A percentile compares a stretch with the other conserved stretches of the same genome.
Conservation (phyloP, 2,888 invertebrate genomes). For the Lysandra bellargus region DNA sequence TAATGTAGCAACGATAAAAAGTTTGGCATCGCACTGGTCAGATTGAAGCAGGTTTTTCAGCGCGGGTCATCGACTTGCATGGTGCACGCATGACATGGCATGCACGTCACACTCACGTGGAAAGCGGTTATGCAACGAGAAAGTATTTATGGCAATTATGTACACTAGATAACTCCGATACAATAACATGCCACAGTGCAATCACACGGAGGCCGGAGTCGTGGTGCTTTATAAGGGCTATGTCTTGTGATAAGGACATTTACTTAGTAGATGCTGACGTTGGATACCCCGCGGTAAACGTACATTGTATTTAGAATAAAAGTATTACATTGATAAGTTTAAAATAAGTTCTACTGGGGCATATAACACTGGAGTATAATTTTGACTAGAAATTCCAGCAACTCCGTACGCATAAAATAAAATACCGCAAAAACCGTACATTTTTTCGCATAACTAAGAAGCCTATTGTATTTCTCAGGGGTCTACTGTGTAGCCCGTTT, state of each 20-base stretch:
- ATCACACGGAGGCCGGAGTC: conserved; percentile 4
- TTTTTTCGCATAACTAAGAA: too few species aligned
- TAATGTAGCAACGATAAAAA: not conserved
- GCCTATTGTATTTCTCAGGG: too few species aligned
- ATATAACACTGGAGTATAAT: too few species aligned
- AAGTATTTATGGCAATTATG: conserved; percentile 44
- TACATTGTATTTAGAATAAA: too few species aligned
- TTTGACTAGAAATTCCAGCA: too few species aligned
- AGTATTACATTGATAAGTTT: not conserved
- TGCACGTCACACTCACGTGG: conserved; percentile 65
- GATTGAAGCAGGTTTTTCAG: conserved; percentile 31
- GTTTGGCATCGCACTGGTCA: not conserved
- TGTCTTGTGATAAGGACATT: too few species aligned
- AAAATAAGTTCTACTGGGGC: not conserved
- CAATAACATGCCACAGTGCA: conserved; percentile 47
- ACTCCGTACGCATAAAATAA: too few species aligned
- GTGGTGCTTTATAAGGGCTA: not conserved
- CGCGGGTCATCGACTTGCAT: conserved; percentile 67
- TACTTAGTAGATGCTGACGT: not conserved
- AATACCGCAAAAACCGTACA: too few species aligned
- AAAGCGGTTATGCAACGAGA: conserved; percentile 76
- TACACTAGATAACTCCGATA: conserved; percentile 50
- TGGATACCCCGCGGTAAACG: not conserved
- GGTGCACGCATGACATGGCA: conserved; percentile 60
- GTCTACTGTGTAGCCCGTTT: too few species aligned